Evolutionary conservation across 2,888 invertebrate species (phyloP), one percentile per base, ranked within the genome.

Genomic region (Polyploca ridens): DNA sequence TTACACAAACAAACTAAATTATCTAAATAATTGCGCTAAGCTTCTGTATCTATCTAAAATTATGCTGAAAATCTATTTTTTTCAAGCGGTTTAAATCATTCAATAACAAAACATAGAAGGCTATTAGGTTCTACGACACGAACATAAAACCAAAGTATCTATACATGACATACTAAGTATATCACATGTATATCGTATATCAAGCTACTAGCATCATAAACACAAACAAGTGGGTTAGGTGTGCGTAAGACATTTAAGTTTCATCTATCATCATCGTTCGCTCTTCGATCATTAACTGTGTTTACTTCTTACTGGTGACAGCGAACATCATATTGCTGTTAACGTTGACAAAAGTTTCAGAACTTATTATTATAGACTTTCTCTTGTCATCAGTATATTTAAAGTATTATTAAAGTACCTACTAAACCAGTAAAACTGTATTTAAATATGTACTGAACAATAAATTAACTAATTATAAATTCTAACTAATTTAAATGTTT

Each of bases 301-400:
- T 94, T 92, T 91, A 83, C 88, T 86, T 83, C 79, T 79, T 76
- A 73, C 76, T 75, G 77, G 73, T 84, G 93, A 93, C 93, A 91
- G 78, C 83, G 84, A 88, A 94, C 93, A 94, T 80, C 84, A 83
- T 76, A 90, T 89, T 91, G 93, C 93, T 93, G 91, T 94, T 93
- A 94, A 82, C 80, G 79, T 79, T 77, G 67, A 77, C 82, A 79
- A 75, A 86, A 90, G 81, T 87, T 86, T 72, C 74, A 66, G 67
- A 73, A 61, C 41, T 41, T 7, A 61, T 14, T 41, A 61, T 19
- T n/a, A 54, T 19, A 54, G 8, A 19, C 4, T 19, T 49, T 54
- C 19, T 16, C 10, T 19, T 16, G 19, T n/a, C 10, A n/a, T 5
- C 6, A 44, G 44, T 44, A 44, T 14, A 44, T 44, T 10, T n/a